Evolutionary conservation across 2,797 vertebrate species (phyloP), one percentile per base, ranked within the genome.

Genomic region (Sebastes matsubarae): DNA sequence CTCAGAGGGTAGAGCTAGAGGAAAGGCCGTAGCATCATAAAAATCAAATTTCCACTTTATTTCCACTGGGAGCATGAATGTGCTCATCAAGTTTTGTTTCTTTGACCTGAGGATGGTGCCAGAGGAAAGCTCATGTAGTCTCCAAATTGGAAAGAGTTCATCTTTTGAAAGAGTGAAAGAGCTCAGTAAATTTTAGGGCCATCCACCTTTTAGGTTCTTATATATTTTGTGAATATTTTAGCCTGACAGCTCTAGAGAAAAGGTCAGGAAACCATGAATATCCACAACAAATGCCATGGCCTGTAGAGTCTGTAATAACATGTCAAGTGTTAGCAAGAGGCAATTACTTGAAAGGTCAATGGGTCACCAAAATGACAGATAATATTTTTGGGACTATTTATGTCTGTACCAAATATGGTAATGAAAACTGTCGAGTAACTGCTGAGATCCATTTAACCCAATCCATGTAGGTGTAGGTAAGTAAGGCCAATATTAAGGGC

Each of bases 11-110:
- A 66, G 24, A 36, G 50, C 25, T 46, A 8, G 55, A 70, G 13
- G 8, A 72, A 68, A 78, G 60, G 59, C 52, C 30, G 55, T 9
- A 68, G 36, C 32, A 36, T 67, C 42, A 46, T 58, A 34, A 67
- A 79, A 79, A 75, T 60, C 27, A 27, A 24, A 64, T 68, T n/a
- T n/a, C n/a, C n/a, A n/a, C n/a, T 66, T 80, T 65, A 57, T 67
- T 54, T 29, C 24, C 50, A 24, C 20, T 42, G 50, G 63, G n/a
- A 60, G 32, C 18, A 38, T 46, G 6, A 50, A 42, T 79, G 14
- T 72, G 38, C 18, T 74, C 4, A 58, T 61, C 2, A 65, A 52
- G 52, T 59, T 30, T 22, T 14, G 29, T 76, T 27, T 81, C 24
- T 76, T 25, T 74, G 72, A 77, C 66, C 55, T 32, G 20, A 25